Conservation (phyloP, 1,140 invertebrate genomes). For the Achroia grisella region DNA sequence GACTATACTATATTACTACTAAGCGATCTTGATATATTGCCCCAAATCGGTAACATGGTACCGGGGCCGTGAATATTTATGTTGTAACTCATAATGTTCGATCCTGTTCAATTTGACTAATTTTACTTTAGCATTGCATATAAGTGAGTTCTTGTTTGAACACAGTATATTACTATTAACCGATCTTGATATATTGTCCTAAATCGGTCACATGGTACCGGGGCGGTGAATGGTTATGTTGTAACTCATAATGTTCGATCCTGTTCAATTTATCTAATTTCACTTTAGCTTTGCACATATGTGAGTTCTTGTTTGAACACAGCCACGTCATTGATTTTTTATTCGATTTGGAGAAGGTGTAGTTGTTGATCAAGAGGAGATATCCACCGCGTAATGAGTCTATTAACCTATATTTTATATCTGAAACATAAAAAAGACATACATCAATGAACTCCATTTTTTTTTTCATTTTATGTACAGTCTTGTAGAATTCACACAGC, state of each 20-base stretch:
- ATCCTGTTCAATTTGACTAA: neutral
- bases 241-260: neutral
- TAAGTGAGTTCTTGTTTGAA: constrained; percentile 1
- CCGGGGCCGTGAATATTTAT: neutral
- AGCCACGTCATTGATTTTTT: constrained; percentile 2
- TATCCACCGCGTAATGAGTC: neutral
- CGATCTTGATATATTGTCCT: neutral
- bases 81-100: neutral
- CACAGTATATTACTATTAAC: neutral
- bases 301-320: constrained; percentile 9
- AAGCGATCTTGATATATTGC: no score
- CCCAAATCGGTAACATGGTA: constrained; percentile 1
- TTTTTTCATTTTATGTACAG: no score
- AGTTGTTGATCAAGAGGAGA: constrained; percentile 5
- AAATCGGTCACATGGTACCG: neutral
- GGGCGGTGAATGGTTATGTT: constrained; percentile 19
- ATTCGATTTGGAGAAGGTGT: constrained; percentile 11
- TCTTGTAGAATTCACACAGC: no score
- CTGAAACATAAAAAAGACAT: constrained; percentile 5
- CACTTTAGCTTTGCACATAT: constrained; percentile 4
- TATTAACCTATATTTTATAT: constrained; percentile 5
- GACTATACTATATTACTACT: no score
- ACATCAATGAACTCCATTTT: no score
- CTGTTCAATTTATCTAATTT: neutral
- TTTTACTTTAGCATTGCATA: constrained; percentile 14